A percentile compares a stretch with the other conserved stretches of the same genome.
phyloP scores from a whole-genome alignment of 64 coral and sea anemone genomes.

The Pocillopora damicornis region DNA sequence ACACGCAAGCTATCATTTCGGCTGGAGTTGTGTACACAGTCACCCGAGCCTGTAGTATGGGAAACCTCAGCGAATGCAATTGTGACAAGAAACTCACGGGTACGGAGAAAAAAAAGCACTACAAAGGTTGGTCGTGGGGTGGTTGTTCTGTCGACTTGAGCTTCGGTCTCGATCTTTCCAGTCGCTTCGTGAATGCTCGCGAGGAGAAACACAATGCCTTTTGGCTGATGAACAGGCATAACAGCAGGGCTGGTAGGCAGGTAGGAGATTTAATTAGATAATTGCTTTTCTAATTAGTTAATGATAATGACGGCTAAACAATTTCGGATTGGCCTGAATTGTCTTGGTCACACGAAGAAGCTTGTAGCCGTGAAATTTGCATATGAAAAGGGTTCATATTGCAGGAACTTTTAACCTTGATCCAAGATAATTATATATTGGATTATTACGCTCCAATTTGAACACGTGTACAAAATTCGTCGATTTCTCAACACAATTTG shows the following conservation, averaged over 20 bases:
- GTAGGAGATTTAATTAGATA: constrained; percentile 70
- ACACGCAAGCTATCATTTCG: constrained; percentile 78
- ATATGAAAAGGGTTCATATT: not conserved
- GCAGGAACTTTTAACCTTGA: no score
- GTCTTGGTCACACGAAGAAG: constrained; percentile 21
- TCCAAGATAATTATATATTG: no score
- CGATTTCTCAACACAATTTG: no score
- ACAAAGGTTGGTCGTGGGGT: constrained; percentile 49
- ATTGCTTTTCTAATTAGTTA: constrained; percentile 74
- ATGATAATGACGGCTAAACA: constrained; percentile 57
- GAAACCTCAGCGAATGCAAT: constrained; percentile 55
- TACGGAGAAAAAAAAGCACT: not conserved
- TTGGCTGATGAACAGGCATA: constrained; percentile 71
- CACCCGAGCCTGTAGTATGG: constrained; percentile 60
- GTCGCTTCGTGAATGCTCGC: constrained; percentile 59
- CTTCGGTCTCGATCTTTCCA: constrained; percentile 57
- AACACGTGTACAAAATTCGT: no score
- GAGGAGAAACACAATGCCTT: constrained; percentile 31
- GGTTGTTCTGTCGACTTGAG: constrained; percentile 73
- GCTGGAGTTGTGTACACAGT: constrained; percentile 86
- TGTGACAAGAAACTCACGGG: constrained; percentile 38
- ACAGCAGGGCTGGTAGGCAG: constrained; percentile 66
- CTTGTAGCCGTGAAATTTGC: not conserved
- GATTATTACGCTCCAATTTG: no score
- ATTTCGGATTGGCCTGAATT: constrained; percentile 41